phyloP scores from a whole-genome alignment of 2,888 invertebrate species.

The Leptodirus hochenwartii region DNA sequence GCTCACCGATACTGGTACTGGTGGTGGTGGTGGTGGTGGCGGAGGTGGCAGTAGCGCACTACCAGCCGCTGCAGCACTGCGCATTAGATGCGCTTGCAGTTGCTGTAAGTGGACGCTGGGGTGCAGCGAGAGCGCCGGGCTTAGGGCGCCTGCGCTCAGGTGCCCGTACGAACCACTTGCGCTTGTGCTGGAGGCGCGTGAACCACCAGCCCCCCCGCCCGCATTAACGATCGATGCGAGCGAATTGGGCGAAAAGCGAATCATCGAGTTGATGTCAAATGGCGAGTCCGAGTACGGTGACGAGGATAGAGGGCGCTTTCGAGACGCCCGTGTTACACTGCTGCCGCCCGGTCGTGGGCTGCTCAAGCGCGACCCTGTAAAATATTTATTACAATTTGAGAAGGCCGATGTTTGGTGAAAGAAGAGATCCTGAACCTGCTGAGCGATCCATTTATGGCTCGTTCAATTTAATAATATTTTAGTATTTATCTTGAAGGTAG shows the following conservation, averaged over 20 bases:
- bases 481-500: too few relatives aligned
- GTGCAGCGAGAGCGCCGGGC: slow-evolving; percentile 58
- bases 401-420: background rate
- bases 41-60: slow-evolving; percentile 31
- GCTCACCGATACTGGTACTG: too few relatives aligned
- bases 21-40: slow-evolving; percentile 25
- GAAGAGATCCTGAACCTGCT: background rate
- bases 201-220: too few relatives aligned
- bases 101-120: slow-evolving; percentile 51
- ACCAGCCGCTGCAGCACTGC: too few relatives aligned
- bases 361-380: slow-evolving; percentile 42
- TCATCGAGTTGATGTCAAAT: slow-evolving; percentile 92
- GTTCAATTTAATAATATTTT: too few relatives aligned
- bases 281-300: slow-evolving; percentile 90
- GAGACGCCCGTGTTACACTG: slow-evolving; percentile 36
- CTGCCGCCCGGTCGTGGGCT: slow-evolving; percentile 37
- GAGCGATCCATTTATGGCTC: too few relatives aligned
- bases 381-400: too few relatives aligned
- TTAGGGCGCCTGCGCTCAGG: slow-evolving; percentile 83
- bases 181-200: slow-evolving; percentile 71
- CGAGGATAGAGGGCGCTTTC: slow-evolving; percentile 85
- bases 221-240: slow-evolving; percentile 61
- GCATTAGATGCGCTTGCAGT: slow-evolving; percentile 62
- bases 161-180: slow-evolving; percentile 95
- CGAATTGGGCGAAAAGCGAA: slow-evolving; percentile 86